Evolutionary conservation across 2,888 invertebrate species (phyloP).

Genomic region (Acutogordius australiensis): DNA sequence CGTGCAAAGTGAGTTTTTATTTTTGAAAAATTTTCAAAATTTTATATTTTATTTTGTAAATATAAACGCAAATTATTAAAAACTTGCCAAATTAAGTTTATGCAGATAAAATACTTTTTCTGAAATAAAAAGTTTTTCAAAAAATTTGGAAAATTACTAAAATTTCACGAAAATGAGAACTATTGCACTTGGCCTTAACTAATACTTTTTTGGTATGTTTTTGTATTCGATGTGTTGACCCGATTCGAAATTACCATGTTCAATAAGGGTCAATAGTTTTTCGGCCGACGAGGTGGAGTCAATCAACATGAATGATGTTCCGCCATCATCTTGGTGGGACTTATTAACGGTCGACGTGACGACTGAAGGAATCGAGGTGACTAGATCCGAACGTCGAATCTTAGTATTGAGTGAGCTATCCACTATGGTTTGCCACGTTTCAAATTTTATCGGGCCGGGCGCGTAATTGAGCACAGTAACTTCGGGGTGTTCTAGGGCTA

Average conservation of each 20-base stretch:
- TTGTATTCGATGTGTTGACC: neutral
- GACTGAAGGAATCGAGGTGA: neutral
- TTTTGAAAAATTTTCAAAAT: too few species aligned
- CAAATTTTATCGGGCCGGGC: neutral
- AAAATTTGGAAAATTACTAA: too few species aligned
- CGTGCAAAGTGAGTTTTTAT: too few species aligned
- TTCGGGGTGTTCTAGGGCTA: neutral
- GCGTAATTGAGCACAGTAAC: neutral
- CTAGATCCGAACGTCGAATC: neutral
- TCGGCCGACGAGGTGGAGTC: neutral
- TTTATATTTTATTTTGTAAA: too few species aligned
- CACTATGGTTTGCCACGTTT: slow-evolving; percentile 3
- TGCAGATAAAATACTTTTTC: too few species aligned
- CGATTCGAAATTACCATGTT: neutral
- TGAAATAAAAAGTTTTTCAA: too few species aligned
- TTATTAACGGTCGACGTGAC: neutral
- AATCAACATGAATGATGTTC: neutral
- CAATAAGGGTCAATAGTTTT: neutral
- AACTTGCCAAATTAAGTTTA: too few species aligned
- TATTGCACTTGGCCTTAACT: too few species aligned
- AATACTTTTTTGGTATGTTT: neutral
- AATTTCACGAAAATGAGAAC: too few species aligned
- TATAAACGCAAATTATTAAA: too few species aligned
- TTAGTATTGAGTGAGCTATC: neutral
- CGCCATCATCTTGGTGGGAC: neutral